These are phyloP conservation scores for Sorex maritimensis DNA, from an alignment of 2,797 vertebrate species.

Conservation along the genomic window DNA sequence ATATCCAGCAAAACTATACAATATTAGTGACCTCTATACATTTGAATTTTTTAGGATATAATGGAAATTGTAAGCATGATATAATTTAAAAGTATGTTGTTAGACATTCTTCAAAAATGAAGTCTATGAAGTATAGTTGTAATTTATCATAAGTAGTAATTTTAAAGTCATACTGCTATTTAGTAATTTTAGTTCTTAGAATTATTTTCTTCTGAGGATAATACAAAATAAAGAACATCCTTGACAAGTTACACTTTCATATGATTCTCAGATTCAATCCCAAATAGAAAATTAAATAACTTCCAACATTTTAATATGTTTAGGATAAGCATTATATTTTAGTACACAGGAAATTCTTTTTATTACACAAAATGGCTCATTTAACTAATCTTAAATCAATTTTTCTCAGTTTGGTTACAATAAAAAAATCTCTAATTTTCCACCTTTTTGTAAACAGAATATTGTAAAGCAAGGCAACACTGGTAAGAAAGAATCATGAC, in stretches of 20 bases:
- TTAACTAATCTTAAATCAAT: slow-evolving; percentile 11
- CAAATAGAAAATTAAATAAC: background rate
- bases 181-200: slow-evolving; percentile 61
- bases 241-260: slow-evolving; percentile 18
- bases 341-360: background rate
- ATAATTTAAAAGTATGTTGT: slow-evolving; percentile 61
- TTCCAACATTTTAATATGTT: slow-evolving; percentile 24
- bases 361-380: slow-evolving; percentile 9
- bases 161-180: slow-evolving; percentile 51
- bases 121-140: slow-evolving; percentile 34
- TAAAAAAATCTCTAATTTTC: slow-evolving; percentile 41
- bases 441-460: background rate
- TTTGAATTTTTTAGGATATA: background rate
- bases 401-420: slow-evolving; percentile 43
- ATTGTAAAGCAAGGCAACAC: background rate
- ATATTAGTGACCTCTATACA: too few species aligned
- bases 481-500: background rate
- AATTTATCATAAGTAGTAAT: slow-evolving; percentile 58
- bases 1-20: too few species aligned
- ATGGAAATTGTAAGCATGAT: slow-evolving; percentile 59
- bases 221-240: slow-evolving; percentile 11
- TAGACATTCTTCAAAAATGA: slow-evolving; percentile 16
- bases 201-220: slow-evolving; percentile 46
- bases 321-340: background rate
- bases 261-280: background rate